Evolutionary conservation across 2,888 invertebrate genomes (phyloP).

Genomic region (Cancer borealis): DNA sequence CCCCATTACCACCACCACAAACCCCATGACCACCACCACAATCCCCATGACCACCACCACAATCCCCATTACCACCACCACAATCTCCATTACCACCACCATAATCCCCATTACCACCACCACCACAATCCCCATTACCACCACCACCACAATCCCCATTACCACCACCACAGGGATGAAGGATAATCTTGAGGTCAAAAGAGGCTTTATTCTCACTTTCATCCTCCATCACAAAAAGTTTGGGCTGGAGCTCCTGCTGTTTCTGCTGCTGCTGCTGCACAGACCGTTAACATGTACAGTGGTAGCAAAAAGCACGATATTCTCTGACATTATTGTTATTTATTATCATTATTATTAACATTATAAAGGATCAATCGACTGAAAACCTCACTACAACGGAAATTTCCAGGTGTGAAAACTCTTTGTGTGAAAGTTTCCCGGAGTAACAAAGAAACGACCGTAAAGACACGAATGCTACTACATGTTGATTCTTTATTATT

Average conservation of each 20-base stretch:
- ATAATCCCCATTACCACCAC: too few relatives aligned
- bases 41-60: too few relatives aligned
- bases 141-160: too few relatives aligned
- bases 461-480: neutral
- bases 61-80: neutral
- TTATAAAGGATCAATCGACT: constrained; percentile 28
- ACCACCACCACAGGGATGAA: neutral
- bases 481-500: neutral
- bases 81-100: too few relatives aligned
- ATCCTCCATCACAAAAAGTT: constrained; percentile 9
- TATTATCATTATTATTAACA: constrained; percentile 27
- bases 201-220: constrained; percentile 34
- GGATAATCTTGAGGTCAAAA: neutral
- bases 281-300: neutral
- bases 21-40: neutral
- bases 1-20: too few relatives aligned
- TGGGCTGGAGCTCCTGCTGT: neutral
- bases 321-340: neutral
- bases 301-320: constrained; percentile 27
- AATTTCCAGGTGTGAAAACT: constrained; percentile 30
- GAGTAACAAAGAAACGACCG: constrained; percentile 22
- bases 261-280: neutral
- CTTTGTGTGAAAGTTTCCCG: constrained; percentile 41
- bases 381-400: constrained; percentile 43
- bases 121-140: too few relatives aligned